Evolutionary conservation across 2,797 vertebrate genomes (phyloP), one percentile per base, ranked within the genome.

Genomic region (Alosa sapidissima): DNA sequence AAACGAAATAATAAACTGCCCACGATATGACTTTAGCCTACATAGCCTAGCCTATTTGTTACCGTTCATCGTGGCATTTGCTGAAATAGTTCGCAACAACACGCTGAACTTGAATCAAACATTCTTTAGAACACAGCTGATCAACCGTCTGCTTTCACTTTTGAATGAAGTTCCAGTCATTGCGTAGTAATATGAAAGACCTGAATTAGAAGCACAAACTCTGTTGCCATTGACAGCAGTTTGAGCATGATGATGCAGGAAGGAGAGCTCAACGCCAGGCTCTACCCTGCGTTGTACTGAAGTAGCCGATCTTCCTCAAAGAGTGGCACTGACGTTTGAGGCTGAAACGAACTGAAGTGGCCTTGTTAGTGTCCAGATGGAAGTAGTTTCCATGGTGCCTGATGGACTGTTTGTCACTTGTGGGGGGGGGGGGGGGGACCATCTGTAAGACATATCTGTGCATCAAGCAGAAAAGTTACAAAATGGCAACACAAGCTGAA

Each of bases 341-440:
- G 68, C 33, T 16, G 36, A 45, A 13, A 16, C 68, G 21, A 75
- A 45, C 68, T 75, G 68, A 41, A 45, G 33, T 72, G 28, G 65
- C 65, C 65, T 72, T 36, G 62, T 72, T 75, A 45, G 68, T 5
- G 48, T 68, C 21, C 87, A 88, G 78, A 81, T 86, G 85, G 87
- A 81, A 83, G 7, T 48, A 65, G 36, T 86, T 87, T 87, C 24
- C 51, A 54, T 24, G 58, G 60, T 82, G 49, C 28, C 75, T 85
- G 68, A 85, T 51, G 83, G 62, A 51, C 82, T 84, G 72, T 87
- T 88, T 88, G 85, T 86, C 68, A 88, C 83, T 84, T 55, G 19
- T 75, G 49, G 81, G 82, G 14, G 33, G 45, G 81, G 55, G 19
- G 75, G 49, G 81, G 82, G 14, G 33, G 45, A 82, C 68, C 85